Conservation (phyloP, 2,113 vertebrate species). For the Chunga burmeisteri region DNA sequence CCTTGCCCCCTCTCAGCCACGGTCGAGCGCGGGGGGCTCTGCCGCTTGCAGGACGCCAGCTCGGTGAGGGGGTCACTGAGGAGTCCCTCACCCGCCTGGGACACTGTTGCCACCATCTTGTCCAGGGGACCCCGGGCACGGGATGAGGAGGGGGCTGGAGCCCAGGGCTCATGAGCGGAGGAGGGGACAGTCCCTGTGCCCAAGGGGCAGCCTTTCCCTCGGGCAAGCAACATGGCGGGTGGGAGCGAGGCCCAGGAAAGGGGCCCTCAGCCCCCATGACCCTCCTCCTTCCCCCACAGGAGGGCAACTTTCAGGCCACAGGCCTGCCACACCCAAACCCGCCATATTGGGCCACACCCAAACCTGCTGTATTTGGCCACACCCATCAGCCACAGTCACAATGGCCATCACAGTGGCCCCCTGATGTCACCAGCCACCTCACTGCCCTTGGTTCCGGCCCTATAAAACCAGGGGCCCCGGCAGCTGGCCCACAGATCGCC, state of each 20-base stretch:
- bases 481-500: neutral
- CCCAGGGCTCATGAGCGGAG: neutral
- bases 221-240: neutral
- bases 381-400: neutral
- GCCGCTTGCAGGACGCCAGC: neutral
- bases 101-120: neutral
- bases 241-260: neutral
- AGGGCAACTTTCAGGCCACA: neutral
- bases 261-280: neutral
- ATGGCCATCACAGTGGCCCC: neutral
- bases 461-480: neutral
- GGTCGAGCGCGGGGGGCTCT: too few relatives aligned
- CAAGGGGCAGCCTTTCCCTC: neutral
- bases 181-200: accelerated
- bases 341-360: accelerated
- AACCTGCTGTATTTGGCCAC: too few relatives aligned
- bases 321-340: neutral
- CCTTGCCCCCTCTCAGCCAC: neutral
- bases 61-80: too few relatives aligned
- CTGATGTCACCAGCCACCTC: neutral
- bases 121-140: neutral
- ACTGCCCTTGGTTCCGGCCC: too few relatives aligned
- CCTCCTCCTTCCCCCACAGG: neutral
- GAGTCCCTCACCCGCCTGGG: neutral
- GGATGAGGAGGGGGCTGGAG: neutral